These are phyloP conservation scores for Periophthalmus modestus DNA, from an alignment of 2,113 vertebrate genomes.

Conservation along the genomic window DNA sequence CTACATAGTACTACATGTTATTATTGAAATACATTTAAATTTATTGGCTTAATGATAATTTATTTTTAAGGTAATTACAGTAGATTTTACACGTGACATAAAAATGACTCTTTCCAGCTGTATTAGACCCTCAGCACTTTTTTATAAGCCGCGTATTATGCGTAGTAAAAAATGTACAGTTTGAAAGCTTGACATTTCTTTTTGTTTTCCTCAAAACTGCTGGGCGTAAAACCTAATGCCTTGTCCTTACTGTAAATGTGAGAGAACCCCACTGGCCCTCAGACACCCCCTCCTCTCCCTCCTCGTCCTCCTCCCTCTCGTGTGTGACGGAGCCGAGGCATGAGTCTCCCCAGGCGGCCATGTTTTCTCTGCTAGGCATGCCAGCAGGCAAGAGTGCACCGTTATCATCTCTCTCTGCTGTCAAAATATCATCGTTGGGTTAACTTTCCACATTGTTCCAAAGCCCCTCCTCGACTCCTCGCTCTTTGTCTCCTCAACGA, in stretches of 20 bases:
- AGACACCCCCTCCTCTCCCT: too few species aligned
- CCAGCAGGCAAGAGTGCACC: conserved; percentile 47
- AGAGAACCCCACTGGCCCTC: conserved; percentile 2
- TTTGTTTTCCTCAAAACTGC: neutral
- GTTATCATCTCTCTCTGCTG: conserved; percentile 55
- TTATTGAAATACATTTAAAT: too few species aligned
- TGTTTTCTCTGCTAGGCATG: conserved; percentile 61
- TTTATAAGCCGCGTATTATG: neutral
- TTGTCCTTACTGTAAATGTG: conserved; percentile 1
- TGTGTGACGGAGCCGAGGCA: conserved; percentile 19
- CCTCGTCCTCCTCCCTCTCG: neutral
- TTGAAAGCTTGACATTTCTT: neutral
- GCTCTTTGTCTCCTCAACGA: conserved; percentile 22
- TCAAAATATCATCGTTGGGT: conserved; percentile 67
- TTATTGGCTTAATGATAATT: too few species aligned
- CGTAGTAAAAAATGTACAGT: neutral
- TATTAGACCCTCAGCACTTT: neutral
- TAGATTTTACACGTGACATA: too few species aligned
- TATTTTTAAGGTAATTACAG: too few species aligned
- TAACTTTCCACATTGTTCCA: conserved; percentile 61
- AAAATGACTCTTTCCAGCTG: too few species aligned
- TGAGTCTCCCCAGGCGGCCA: conserved; percentile 49
- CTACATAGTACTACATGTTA: too few species aligned
- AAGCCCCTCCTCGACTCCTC: conserved; percentile 1
- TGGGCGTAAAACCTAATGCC: neutral